Base-by-base conservation (phyloP, 2,113 vertebrate species). In the Hystrix cristata region DNA sequence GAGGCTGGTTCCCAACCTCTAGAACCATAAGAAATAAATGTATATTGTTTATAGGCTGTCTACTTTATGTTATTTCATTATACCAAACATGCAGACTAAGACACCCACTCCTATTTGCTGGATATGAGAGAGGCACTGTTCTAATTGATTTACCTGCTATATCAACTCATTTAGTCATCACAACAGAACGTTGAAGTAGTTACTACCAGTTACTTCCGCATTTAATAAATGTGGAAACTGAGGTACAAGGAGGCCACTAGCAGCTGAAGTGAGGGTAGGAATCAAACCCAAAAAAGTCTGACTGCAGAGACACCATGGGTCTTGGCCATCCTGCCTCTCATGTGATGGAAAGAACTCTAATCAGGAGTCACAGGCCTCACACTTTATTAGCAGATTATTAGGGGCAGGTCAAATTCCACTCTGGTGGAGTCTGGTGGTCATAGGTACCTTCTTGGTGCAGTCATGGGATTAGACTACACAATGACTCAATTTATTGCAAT, bases 221-320 rank as follows among this genome's bases (percentile, higher is more conserved):
- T n/a, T 82, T 81, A 60, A 57, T 79, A 86, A 60, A 67, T 87
- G 34, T 94, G 38, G 23, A 95, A 71, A 90, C 59, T 57, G 29
- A 91, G 38, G 34, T 48, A 46, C 25, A 62, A 23, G 83, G 64
- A 65, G 59, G 5, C 15, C 72, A 82, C 16, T 21, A 46, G 64
- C 23, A 51, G 53, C 19, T 67, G 4, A 74, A 62, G 19, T 65
- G 43, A 14, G 13, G 48, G 23, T 14, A 69, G 18, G 14, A 69
- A 16, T 69, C 65, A 90, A 15, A 55, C 2, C 0, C 27, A 11
- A 46, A 51, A 4, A 38, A 51, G 38, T 12, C 76, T 87, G 72
- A 74, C 51, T 38, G 5, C 23, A 76, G 27, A 57, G 48, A 62
- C 9, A 55, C 1, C 31, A 10, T n/a, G 7, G 5, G 25, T 43